These are phyloP conservation scores for Osmerus mordax DNA, from an alignment of 2,113 vertebrate genomes.

Conservation along the genomic window DNA sequence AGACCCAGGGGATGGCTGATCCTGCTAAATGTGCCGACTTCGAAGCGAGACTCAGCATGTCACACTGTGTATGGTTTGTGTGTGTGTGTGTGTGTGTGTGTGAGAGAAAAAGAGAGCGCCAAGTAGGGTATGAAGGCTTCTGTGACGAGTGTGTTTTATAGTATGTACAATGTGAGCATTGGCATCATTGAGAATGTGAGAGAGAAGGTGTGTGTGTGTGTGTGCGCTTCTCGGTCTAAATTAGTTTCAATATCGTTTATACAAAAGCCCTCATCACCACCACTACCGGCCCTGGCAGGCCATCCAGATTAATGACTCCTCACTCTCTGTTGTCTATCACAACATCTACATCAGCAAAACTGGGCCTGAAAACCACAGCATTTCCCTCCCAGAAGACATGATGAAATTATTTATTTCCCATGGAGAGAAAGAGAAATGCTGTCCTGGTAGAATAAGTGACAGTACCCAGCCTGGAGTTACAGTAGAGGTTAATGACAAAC, in stretches of 20 bases:
- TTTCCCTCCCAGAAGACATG: slow-evolving; percentile 66
- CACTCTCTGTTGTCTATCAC: slow-evolving; percentile 50
- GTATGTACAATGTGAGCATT: not conserved
- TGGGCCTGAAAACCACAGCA: slow-evolving; percentile 62
- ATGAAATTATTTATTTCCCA: slow-evolving; percentile 84
- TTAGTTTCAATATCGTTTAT: slow-evolving; percentile 49
- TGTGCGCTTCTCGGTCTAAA: slow-evolving; percentile 13
- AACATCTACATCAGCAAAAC: slow-evolving; percentile 74
- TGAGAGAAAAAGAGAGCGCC: slow-evolving; percentile 2
- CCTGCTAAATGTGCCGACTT: slow-evolving; percentile 35
- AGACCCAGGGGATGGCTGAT: slow-evolving; percentile 17
- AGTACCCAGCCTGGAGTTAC: slow-evolving; percentile 74
- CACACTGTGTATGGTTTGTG: slow-evolving; percentile 4
- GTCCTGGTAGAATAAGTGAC: slow-evolving; percentile 75
- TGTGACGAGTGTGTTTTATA: too few relatives aligned
- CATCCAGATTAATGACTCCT: slow-evolving; percentile 54
- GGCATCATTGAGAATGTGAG: not conserved
- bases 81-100: slow-evolving; percentile 3
- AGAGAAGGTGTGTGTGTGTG: not conserved
- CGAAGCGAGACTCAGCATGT: slow-evolving; percentile 5
- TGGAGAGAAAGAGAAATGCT: slow-evolving; percentile 71
- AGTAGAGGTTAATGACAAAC: slow-evolving; percentile 92
- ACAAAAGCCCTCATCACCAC: slow-evolving; percentile 19
- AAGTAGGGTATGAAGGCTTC: too few relatives aligned
- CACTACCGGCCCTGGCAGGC: slow-evolving; percentile 19